Percentiles rank a stretch among this genome's conserved stretches.
These are phyloP conservation scores for Rhabdomys dilectus DNA, from an alignment of 2,113 vertebrate species.

Conservation along the genomic window DNA sequence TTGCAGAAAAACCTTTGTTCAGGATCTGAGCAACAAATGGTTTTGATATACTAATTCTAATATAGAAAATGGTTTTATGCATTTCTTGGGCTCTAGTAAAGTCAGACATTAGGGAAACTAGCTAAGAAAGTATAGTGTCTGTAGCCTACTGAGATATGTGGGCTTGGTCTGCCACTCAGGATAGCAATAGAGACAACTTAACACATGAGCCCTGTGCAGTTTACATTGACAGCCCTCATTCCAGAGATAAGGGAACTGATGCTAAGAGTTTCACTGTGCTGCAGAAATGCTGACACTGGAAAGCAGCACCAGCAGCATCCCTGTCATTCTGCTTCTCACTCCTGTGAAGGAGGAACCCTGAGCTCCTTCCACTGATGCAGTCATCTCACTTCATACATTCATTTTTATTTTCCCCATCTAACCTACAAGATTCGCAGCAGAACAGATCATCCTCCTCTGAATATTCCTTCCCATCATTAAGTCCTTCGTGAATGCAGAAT, in stretches of 20 bases:
- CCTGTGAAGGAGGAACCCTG: not conserved
- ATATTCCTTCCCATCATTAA: not conserved
- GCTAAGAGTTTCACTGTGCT: not conserved
- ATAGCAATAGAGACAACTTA: not conserved
- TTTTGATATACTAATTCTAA: not conserved
- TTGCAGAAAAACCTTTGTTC: not conserved
- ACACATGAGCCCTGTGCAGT: accelerated
- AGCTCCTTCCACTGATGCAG: not conserved
- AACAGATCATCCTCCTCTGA: not conserved
- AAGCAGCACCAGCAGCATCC: not conserved
- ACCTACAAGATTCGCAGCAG: not conserved
- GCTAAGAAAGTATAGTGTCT: not conserved
- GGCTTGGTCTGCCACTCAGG: not conserved
- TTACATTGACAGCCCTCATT: not conserved
- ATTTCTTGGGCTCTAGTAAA: not conserved
- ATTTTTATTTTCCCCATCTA: not conserved
- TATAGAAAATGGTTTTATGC: not conserved
- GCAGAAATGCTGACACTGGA: not conserved
- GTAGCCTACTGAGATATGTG: not conserved
- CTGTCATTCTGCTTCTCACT: not conserved
- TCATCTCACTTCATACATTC: not conserved
- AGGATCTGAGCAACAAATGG: not conserved
- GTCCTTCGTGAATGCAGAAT: not conserved
- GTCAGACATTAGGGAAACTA: not conserved
- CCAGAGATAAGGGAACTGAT: not conserved